phyloP scores from a whole-genome alignment of 2,113 vertebrate species.

The Setophaga kirtlandii region DNA sequence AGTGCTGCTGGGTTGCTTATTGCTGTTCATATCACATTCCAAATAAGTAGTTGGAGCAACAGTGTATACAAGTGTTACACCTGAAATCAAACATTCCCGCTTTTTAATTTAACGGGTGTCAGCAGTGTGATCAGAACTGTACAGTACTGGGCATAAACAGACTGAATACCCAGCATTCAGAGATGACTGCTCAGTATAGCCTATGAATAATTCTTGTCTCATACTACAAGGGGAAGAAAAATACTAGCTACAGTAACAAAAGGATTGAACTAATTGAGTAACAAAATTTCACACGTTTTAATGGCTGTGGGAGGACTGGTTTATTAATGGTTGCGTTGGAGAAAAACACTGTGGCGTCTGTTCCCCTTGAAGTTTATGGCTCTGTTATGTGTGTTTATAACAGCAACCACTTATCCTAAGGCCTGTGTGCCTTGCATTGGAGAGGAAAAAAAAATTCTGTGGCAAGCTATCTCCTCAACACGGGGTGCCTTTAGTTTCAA shows the following conservation, averaged over 20 bases:
- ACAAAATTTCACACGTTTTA: background rate
- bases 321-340: background rate
- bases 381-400: background rate
- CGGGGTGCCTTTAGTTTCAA: background rate
- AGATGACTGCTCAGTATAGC: background rate
- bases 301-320: constrained; percentile 15
- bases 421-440: background rate
- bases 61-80: background rate
- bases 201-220: background rate
- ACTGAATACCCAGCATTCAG: background rate
- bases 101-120: background rate
- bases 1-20: background rate
- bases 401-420: background rate
- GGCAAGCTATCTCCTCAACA: background rate
- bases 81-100: background rate
- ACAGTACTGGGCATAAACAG: background rate
- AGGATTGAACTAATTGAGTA: constrained; percentile 20
- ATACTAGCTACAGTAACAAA: constrained; percentile 17
- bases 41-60: background rate
- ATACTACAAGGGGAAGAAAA: constrained; percentile 18
- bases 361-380: background rate
- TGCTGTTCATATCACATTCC: background rate
- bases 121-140: background rate
- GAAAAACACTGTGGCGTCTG: background rate
- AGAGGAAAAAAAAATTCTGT: background rate